A percentile compares a stretch with the other conserved stretches of the same genome.
Conservation (phyloP, 2,797 vertebrate genomes). For the Sebastes steindachneri region DNA sequence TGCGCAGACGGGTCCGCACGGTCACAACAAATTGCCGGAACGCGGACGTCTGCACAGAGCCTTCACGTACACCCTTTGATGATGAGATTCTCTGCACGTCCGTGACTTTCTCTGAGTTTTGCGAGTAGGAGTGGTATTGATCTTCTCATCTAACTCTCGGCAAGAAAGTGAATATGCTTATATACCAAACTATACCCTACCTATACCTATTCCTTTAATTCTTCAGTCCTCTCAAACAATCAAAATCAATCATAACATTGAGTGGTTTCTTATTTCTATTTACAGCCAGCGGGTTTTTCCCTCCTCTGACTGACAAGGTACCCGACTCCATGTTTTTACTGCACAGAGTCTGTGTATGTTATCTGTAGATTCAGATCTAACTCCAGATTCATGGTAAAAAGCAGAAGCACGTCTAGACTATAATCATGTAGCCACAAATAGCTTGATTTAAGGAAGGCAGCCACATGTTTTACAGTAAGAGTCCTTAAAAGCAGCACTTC, state of each 20-base stretch:
- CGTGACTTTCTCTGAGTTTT: accelerated
- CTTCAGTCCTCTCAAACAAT: neutral
- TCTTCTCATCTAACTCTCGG: no score
- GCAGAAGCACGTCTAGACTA: conserved; percentile 73
- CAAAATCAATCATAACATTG: neutral
- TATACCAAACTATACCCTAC: neutral
- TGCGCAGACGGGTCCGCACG: accelerated
- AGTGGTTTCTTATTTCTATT: conserved; percentile 4
- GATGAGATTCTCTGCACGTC: no score
- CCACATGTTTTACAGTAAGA: conserved; percentile 74
- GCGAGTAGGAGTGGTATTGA: neutral
- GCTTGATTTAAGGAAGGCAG: conserved; percentile 70
- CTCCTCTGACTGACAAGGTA: conserved; percentile 21
- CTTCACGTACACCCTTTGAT: accelerated
- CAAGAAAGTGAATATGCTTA: neutral
- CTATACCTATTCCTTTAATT: neutral
- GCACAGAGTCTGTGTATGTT: conserved; percentile 23
- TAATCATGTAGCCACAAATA: conserved; percentile 76
- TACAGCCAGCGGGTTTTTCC: neutral
- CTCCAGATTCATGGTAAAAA: conserved; percentile 60
- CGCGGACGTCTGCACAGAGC: no score
- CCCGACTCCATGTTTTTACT: conserved; percentile 34
- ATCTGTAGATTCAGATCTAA: conserved; percentile 58
- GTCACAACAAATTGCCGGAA: no score
- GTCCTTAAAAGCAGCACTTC: conserved; percentile 60